Base-by-base conservation (phyloP, 1,140 invertebrate genomes). In the Zelostemma sp. region DNA sequence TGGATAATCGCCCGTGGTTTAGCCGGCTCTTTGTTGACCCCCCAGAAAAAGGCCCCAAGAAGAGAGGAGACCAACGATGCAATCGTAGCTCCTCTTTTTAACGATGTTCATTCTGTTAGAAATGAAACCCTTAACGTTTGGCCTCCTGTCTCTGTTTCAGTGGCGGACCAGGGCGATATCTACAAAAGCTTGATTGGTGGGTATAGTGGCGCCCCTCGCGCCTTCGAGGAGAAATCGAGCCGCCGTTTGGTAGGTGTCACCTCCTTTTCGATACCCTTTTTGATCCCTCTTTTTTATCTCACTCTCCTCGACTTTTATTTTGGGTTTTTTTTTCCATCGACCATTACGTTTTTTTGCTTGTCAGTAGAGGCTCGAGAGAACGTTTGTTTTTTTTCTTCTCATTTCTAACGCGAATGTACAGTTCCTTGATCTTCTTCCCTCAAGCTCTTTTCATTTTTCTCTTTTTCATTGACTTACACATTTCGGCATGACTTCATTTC, bases 161-260 rank as follows among this genome's bases (percentile, higher is more conserved):
- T 93, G 91, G 92, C 91, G 88, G 89, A 89, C 88, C 88, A 90
- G 88, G 88, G 88, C 89, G 91, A 93, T 89, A 90, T 90, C 91
- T 93, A 90, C 92, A 93, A 93, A 90, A 89, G 88, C 90, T 90
- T 88, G 90, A 89, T 88, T 88, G 88, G 85, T 83, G 82, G 80
- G 82, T 88, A 85, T 86, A 87, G 86, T 84, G 86, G 86, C 80
- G 78, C 86, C 81, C 84, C 86, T 86, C 86, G 87, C 80, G 80
- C 79, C 82, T 83, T 80, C 70, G 88, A 89, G 84, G 88, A 91
- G 83, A 90, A 90, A 86, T 84, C 89, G 75, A 88, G 85, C 84
- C 87, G 88, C 71, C 88, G 89, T 87, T 88, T 88, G 89, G 91
- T 91, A 89, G 87, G 89, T 90, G 81, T 82, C 80, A 81, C 74